Evolutionary conservation across 2,797 vertebrate genomes (phyloP), one percentile per base, ranked within the genome.

Genomic region (Arnoldichthys spilopterus): DNA sequence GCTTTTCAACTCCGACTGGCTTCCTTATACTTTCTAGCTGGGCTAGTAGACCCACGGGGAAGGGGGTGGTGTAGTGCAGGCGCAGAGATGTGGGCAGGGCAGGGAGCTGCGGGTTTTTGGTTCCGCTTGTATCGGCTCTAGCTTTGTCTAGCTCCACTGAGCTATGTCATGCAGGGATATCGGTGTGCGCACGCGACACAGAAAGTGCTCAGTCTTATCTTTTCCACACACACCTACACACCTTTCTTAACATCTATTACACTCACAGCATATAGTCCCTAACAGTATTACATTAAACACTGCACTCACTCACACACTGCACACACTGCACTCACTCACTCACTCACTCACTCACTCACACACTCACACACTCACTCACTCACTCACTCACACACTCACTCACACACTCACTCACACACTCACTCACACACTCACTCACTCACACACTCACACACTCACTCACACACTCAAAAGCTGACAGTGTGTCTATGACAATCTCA

Each of bases 121-220:
- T 67, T 77, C 26, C 45, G 20, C 56, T 74, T 82, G 45, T 32
- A 1, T 63, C 54, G 62, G 53, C 69, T 72, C 43, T 64, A 72
- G 61, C 67, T 32, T 28, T 26, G 30, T 7, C 6, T 49, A 58
- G 58, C 22, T 59, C 74, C 37, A 32, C 61, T 1, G 37, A 58
- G 67, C 74, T 72, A 72, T 6, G 6, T 59, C 26, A 59, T 30
- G 4, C 13, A 13, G 30, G 13, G 22, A 59, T 58, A 58, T 26
- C 3, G 12, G 22, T 24, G 8, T 56, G 20, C 24, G 22, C 11
- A 16, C 66, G 59, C 43, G 2, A 16, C 22, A 26, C 7, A 28
- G 5, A 22, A 16, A 49, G 51, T 4, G 72, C 18, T 63, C 11
- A 22, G 43, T 6, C 43, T 32, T 22, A 13, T 54, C 43, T 45